A percentile compares a stretch with the other conserved stretches of the same genome.
phyloP scores from a whole-genome alignment of 2,797 vertebrate genomes.

The Adrianichthys oophorus region DNA sequence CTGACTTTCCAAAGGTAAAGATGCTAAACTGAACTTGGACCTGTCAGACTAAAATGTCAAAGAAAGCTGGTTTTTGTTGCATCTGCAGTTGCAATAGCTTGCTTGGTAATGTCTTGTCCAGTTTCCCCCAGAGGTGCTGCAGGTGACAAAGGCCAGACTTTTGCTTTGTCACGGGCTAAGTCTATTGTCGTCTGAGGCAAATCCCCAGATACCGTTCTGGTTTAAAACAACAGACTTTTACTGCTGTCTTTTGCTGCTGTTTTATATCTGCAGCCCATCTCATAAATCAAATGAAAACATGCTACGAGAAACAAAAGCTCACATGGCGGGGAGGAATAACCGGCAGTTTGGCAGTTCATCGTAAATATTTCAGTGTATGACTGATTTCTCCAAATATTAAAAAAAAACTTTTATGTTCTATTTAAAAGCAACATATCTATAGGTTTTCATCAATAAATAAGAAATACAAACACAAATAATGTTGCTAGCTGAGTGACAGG shows the following conservation, averaged over 20 bases:
- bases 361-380: neutral
- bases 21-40: constrained; percentile 44
- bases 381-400: neutral
- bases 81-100: constrained; percentile 55
- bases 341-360: constrained; percentile 1
- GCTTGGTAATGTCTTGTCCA: constrained; percentile 65
- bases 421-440: neutral
- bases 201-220: constrained; percentile 55
- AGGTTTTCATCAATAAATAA: constrained; percentile 6
- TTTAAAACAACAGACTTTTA: constrained; percentile 50
- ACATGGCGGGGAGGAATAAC: constrained; percentile 8
- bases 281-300: constrained; percentile 20
- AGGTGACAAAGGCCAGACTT: constrained; percentile 71
- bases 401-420: constrained; percentile 4
- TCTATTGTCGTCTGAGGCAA: constrained; percentile 59
- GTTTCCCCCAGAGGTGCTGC: constrained; percentile 58
- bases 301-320: constrained; percentile 11
- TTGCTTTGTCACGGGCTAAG: constrained; percentile 63
- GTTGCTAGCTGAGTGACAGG: constrained; percentile 4
- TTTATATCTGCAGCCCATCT: constrained; percentile 28
- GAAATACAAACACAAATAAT: constrained; percentile 9
- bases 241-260: constrained; percentile 33
- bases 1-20: constrained; percentile 45
- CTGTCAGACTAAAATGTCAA: constrained; percentile 49
- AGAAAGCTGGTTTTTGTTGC: constrained; percentile 57